These are phyloP conservation scores for Alethe castanea DNA, from an alignment of 2,113 vertebrate species.

Conservation along the genomic window DNA sequence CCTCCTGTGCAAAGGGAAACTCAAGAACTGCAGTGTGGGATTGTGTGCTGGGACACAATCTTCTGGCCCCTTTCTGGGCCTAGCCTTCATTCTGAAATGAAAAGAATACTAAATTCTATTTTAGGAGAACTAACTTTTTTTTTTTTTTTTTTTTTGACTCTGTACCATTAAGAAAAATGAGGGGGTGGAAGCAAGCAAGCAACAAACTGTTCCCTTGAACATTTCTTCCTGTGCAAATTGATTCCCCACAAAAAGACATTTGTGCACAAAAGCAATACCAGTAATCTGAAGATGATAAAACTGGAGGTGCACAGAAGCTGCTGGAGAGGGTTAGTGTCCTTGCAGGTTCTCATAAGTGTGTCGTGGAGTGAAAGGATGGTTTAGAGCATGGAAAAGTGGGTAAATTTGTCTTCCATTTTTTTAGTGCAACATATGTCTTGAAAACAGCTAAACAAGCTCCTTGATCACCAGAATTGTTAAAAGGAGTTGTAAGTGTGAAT, in stretches of 20 bases:
- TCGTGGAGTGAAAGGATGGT: background rate
- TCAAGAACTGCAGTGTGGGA: background rate
- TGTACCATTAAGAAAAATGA: background rate
- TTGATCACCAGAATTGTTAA: background rate
- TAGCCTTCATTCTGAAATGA: background rate
- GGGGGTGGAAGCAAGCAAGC: background rate
- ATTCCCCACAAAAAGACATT: background rate
- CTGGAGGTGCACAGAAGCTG: background rate
- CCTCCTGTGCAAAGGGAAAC: background rate
- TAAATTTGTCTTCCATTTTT: background rate
- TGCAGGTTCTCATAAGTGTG: background rate
- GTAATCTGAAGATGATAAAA: background rate
- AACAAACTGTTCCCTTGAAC: constrained; percentile 12
- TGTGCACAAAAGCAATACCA: background rate
- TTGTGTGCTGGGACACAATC: background rate
- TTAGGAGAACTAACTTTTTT: background rate
- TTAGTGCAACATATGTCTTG: background rate
- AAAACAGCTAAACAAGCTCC: background rate
- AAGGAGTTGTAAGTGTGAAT: background rate
- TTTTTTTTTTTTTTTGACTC: background rate
- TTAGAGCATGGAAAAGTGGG: background rate
- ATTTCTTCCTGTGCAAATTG: background rate
- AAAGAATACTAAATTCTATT: background rate
- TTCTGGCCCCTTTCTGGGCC: background rate
- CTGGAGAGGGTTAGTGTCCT: background rate